Evolutionary conservation across 1,140 invertebrate species (phyloP).

Genomic region (Helicoverpa armigera): DNA sequence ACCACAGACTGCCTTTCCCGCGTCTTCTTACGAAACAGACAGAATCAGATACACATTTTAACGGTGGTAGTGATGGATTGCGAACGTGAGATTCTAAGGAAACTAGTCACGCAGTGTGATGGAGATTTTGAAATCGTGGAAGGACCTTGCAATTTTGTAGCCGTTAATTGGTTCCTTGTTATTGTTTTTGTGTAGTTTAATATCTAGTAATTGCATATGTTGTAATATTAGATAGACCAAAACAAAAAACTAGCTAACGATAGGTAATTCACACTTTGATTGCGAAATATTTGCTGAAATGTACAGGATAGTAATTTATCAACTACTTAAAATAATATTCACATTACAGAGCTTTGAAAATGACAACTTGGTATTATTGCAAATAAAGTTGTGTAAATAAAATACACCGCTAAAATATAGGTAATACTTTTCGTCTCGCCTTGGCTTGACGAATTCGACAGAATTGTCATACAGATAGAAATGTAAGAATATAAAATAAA

Average conservation of each 20-base stretch:
- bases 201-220: not conserved
- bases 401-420: not conserved
- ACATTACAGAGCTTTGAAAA: constrained; percentile 10
- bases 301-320: not conserved
- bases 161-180: not conserved
- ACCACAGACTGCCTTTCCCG: constrained; percentile 47
- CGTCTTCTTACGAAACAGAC: constrained; percentile 51
- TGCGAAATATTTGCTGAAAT: not conserved
- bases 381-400: constrained; percentile 14
- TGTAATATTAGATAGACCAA: not conserved
- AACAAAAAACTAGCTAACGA: not conserved
- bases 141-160: constrained; percentile 3
- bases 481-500: not conserved
- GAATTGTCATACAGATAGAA: not conserved
- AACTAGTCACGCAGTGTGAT: constrained; percentile 27
- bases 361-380: constrained; percentile 2
- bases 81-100: constrained; percentile 44
- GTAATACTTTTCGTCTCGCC: not conserved
- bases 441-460: not conserved
- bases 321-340: constrained; percentile 2
- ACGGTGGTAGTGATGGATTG: constrained; percentile 20
- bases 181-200: not conserved
- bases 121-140: constrained; percentile 13
- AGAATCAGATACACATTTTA: constrained; percentile 34
- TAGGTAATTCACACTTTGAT: not conserved